Conservation (phyloP, 1,140 invertebrate genomes). For the Globodera rostochiensis region DNA sequence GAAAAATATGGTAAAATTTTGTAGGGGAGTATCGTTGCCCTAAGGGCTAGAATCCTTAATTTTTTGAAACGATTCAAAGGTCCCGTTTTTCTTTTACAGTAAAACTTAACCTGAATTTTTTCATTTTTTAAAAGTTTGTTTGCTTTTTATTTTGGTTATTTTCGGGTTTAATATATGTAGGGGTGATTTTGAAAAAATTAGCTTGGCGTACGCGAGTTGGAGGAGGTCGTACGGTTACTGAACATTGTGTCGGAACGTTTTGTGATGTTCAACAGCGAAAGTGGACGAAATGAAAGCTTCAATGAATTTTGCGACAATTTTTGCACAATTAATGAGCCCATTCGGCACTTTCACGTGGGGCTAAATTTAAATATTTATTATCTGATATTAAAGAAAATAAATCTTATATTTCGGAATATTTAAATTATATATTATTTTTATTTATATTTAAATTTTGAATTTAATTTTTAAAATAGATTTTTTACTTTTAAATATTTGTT, state of each 20-base stretch:
- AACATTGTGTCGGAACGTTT: constrained; percentile 56
- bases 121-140: no score
- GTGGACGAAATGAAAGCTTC: constrained; percentile 47
- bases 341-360: constrained; percentile 64
- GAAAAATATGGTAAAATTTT: constrained; percentile 48
- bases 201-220: constrained; percentile 55
- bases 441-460: neutral
- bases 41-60: no score
- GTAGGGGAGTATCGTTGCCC: no score
- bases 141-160: no score
- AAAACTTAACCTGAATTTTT: no score
- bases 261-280: constrained; percentile 47
- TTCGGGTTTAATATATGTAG: no score
- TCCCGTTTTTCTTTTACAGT: no score
- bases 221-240: constrained; percentile 56
- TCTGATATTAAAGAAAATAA: neutral
- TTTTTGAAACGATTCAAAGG: no score
- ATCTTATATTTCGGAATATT: neutral
- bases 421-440: neutral
- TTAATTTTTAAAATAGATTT: neutral
- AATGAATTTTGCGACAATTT: constrained; percentile 60
- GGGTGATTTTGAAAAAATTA: neutral
- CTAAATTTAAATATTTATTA: neutral
- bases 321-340: constrained; percentile 61
- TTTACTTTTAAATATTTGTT: constrained; percentile 18